phyloP scores from a whole-genome alignment of 2,888 invertebrate genomes.

The Coleophora flavipennella region DNA sequence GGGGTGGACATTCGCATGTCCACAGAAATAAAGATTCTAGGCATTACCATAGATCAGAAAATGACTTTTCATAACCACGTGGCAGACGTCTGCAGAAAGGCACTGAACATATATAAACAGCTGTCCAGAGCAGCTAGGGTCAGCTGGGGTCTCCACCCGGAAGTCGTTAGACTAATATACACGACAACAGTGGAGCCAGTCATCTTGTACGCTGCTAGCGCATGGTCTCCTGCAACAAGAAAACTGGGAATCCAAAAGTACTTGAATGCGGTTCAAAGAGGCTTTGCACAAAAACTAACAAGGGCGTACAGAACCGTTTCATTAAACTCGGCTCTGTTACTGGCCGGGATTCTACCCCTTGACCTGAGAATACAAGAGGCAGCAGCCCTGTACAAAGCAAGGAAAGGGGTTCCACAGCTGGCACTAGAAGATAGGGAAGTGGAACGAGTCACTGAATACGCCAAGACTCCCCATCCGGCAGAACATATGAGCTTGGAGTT shows the following conservation, averaged over 20 bases:
- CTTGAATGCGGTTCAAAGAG: background rate
- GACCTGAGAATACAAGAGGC: constrained; percentile 5
- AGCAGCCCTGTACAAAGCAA: background rate
- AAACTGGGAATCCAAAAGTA: background rate
- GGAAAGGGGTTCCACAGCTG: background rate
- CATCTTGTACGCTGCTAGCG: background rate
- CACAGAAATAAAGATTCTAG: constrained; percentile 9
- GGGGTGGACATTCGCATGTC: constrained; percentile 3
- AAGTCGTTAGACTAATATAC: background rate
- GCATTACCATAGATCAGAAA: constrained; percentile 8
- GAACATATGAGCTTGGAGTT: background rate
- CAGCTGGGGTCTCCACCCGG: constrained; percentile 6
- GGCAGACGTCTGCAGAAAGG: constrained; percentile 6
- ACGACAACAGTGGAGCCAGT: background rate
- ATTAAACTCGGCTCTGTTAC: constrained; percentile 5
- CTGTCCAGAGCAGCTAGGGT: constrained; percentile 4
- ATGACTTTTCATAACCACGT: constrained; percentile 10
- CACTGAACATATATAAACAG: constrained; percentile 3
- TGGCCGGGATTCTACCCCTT: constrained; percentile 10
- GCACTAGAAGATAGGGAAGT: background rate
- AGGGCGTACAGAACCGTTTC: constrained; percentile 4
- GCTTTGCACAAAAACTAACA: constrained; percentile 2
- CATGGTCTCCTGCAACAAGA: background rate
- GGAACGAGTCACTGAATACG: background rate
- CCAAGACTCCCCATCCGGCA: background rate